A percentile compares a stretch with the other conserved stretches of the same genome.
These are phyloP conservation scores for Oscheius sp. DNA, from an alignment of 2,888 invertebrate species.

Conservation along the genomic window DNA sequence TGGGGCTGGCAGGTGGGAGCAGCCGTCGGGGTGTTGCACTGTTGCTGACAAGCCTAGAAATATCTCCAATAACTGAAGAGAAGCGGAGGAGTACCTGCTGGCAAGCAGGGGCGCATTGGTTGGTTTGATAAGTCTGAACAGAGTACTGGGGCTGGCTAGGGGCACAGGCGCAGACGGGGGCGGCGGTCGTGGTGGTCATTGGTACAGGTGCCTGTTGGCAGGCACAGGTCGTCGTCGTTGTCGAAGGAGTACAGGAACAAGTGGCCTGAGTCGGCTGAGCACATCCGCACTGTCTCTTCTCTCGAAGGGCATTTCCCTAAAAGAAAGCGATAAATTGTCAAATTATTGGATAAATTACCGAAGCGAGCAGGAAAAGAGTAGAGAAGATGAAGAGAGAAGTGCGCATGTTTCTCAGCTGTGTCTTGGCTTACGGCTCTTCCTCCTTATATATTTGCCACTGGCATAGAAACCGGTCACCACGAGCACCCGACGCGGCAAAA, in stretches of 20 bases:
- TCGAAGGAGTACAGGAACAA: constrained; percentile 44
- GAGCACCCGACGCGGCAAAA: constrained; percentile 25
- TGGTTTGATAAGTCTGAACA: constrained; percentile 33
- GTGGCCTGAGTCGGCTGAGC: constrained; percentile 41
- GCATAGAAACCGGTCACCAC: neutral
- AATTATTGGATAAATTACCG: neutral
- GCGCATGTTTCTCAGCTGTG: constrained; percentile 19
- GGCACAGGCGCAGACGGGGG: constrained; percentile 39
- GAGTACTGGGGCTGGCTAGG: constrained; percentile 39
- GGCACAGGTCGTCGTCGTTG: constrained; percentile 42
- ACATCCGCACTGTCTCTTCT: constrained; percentile 58
- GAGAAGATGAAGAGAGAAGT: constrained; percentile 28
- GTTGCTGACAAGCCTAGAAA: constrained; percentile 40
- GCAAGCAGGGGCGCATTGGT: constrained; percentile 51
- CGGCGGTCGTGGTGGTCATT: constrained; percentile 11
- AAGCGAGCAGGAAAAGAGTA: constrained; percentile 21
- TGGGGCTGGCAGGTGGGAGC: constrained; percentile 43
- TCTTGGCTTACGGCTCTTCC: neutral
- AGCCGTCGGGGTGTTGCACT: constrained; percentile 42
- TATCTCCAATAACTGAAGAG: too few species aligned
- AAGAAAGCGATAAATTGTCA: constrained; percentile 12
- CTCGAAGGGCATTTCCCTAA: constrained; percentile 52
- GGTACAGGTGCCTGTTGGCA: constrained; percentile 47
- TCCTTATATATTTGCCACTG: constrained; percentile 17
- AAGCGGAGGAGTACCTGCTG: constrained; percentile 32